Percentiles rank a stretch among this genome's conserved stretches.
phyloP scores from a whole-genome alignment of 30 jellyfish, hydroid and myxozoan species.

The Haliclystus octoradiatus region DNA sequence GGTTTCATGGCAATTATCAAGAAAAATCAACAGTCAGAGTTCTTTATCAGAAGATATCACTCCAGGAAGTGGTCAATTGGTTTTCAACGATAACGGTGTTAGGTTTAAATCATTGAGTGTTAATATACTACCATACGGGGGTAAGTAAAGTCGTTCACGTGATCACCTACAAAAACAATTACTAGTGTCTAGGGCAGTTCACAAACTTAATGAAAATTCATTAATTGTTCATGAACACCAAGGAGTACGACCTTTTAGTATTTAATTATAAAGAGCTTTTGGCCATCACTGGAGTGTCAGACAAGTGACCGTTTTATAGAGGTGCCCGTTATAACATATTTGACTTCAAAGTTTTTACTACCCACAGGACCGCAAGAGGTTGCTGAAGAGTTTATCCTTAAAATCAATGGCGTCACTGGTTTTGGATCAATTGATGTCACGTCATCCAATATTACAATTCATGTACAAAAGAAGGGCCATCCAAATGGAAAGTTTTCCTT shows the following conservation, averaged over 20 bases:
- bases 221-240: no score
- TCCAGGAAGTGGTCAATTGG: constrained; percentile 51
- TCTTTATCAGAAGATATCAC: constrained; percentile 67
- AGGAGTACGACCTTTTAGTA: no score
- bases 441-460: constrained; percentile 36
- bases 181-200: no score
- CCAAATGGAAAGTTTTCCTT: constrained; percentile 76
- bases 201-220: no score
- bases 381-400: constrained; percentile 51
- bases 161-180: no score
- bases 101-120: constrained; percentile 29
- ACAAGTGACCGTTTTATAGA: no score
- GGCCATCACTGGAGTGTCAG: no score
- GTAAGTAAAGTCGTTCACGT: constrained; percentile 25
- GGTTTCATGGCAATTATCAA: constrained; percentile 65
- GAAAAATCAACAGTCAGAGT: constrained; percentile 37
- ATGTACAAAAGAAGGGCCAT: constrained; percentile 70
- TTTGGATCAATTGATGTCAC: constrained; percentile 67
- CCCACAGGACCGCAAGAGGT: constrained; percentile 81
- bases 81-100: constrained; percentile 31
- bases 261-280: no score
- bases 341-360: no score
- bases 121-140: constrained; percentile 55
- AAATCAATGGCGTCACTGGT: constrained; percentile 47
- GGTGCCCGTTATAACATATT: no score